These are phyloP conservation scores for Chelonia mydas DNA, from an alignment of 2,797 vertebrate species.

Conservation along the genomic window DNA sequence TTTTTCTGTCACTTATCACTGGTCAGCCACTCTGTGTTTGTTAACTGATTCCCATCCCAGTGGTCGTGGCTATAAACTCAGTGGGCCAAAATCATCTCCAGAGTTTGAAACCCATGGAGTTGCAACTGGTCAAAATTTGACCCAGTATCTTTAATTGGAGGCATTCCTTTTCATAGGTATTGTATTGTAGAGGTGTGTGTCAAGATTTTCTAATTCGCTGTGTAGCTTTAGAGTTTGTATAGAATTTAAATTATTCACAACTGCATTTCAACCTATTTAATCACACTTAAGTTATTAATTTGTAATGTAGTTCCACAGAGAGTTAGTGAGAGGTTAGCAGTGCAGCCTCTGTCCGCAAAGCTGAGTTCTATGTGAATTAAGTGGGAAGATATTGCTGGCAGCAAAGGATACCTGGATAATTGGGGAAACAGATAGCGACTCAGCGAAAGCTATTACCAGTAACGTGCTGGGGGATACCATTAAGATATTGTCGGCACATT, in stretches of 20 bases:
- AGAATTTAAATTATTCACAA: slow-evolving; percentile 59
- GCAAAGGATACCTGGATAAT: slow-evolving; percentile 18
- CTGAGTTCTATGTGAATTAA: slow-evolving; percentile 28
- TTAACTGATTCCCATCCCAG: slow-evolving; percentile 53
- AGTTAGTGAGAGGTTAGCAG: slow-evolving; percentile 6
- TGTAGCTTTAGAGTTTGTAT: slow-evolving; percentile 17
- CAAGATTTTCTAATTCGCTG: slow-evolving; percentile 19
- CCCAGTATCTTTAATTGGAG: slow-evolving; percentile 12
- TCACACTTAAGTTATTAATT: slow-evolving; percentile 26
- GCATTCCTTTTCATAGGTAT: slow-evolving; percentile 10
- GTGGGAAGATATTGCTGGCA: slow-evolving; percentile 9
- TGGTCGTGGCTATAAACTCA: slow-evolving; percentile 1
- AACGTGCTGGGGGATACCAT: neutral
- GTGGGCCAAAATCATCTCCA: slow-evolving; percentile 10
- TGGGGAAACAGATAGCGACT: neutral
- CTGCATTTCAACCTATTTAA: slow-evolving; percentile 38
- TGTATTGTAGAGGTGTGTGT: neutral
- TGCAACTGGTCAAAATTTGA: slow-evolving; percentile 39
- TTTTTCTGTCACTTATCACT: slow-evolving; percentile 23
- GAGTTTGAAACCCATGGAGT: slow-evolving; percentile 50
- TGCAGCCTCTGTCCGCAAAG: neutral
- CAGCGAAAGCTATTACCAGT: neutral
- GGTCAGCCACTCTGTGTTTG: slow-evolving; percentile 53
- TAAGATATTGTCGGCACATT: accelerated
- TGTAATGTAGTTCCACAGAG: slow-evolving; percentile 23